Percentiles rank a stretch among this genome's conserved stretches.
These are phyloP conservation scores for Paratilapia polleni DNA, from an alignment of 2,113 vertebrate species.

Conservation along the genomic window DNA sequence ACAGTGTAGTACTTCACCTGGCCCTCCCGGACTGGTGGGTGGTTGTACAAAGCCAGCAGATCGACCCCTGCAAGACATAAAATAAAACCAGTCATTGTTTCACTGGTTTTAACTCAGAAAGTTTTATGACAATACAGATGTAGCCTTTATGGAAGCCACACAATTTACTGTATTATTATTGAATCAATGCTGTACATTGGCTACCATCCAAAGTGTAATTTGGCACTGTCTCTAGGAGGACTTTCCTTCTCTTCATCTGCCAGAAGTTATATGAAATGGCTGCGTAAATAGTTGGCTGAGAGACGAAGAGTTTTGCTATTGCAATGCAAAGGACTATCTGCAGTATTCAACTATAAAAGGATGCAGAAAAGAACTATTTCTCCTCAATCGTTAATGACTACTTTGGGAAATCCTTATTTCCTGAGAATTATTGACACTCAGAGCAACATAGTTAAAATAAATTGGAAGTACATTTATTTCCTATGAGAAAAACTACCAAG, in stretches of 20 bases:
- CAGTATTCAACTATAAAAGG: neutral
- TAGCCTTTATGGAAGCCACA: neutral
- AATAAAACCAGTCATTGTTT: neutral
- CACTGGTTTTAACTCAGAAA: neutral
- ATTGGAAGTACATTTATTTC: constrained; percentile 38
- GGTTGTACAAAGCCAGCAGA: constrained; percentile 92
- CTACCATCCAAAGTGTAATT: constrained; percentile 29
- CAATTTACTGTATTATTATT: constrained; percentile 14
- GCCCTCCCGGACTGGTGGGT: constrained; percentile 80
- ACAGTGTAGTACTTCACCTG: constrained; percentile 90
- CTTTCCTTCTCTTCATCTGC: constrained; percentile 17
- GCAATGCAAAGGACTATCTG: neutral
- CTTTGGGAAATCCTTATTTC: neutral
- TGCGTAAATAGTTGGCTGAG: constrained; percentile 12
- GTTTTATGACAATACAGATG: constrained; percentile 13
- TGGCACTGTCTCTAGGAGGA: constrained; percentile 20
- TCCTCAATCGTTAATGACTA: neutral
- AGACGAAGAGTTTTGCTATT: neutral
- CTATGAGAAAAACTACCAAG: constrained; percentile 15
- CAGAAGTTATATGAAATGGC: neutral
- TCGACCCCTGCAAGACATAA: constrained; percentile 82
- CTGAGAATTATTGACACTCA: neutral
- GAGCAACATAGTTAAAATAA: neutral
- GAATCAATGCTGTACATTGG: constrained; percentile 25
- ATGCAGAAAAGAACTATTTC: neutral